Evolutionary conservation across 2,113 vertebrate genomes (phyloP), one percentile per base, ranked within the genome.

Genomic region (Collichthys lucidus): DNA sequence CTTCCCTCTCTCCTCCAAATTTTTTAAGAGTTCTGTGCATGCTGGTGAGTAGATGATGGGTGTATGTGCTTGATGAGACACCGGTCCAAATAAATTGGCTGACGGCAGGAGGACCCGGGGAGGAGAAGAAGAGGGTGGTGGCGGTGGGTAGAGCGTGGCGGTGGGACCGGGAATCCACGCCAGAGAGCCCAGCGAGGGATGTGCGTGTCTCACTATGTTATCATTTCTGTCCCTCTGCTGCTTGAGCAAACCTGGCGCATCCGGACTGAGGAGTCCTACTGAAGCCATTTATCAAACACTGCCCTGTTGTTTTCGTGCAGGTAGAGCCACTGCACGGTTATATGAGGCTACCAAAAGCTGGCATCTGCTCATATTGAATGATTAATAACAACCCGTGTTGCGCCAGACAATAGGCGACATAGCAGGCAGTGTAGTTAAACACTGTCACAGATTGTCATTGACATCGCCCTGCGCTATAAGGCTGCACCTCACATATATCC

Each of bases 381-480:
- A 91, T 72, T 75, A 53, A 80, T 85, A 60, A 4, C 79, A 61
- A 1, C 67, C 53, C 5, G 69, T 24, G 83, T 74, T 65, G 52
- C 67, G 70, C 78, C 79, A 86, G 65, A 88, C 77, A 76, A 75
- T 77, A 72, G 67, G 63, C 65, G 50, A 65, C 49, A 65, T 19
- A 56, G 6, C 66, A 65, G 73, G 26, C 65, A 66, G 53, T 50
- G 81, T 72, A 84, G 76, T 89, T 87, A 66, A 88, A 84, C 70
- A 76, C 82, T 82, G 86, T 81, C 82, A 82, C 77, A 69, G 55
- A 59, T 10, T 85, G 87, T 79, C 83, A 75, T 19, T 80, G 90
- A 60, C 83, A 86, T 91, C 83, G 84, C 82, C 83, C 76, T 79
- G 89, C 86, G 74, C 74, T 78, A 57, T 52, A 8, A 65, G 65